Evolutionary conservation across 2,888 invertebrate genomes (phyloP).

Genomic region (Acanthoscelides obtectus): DNA sequence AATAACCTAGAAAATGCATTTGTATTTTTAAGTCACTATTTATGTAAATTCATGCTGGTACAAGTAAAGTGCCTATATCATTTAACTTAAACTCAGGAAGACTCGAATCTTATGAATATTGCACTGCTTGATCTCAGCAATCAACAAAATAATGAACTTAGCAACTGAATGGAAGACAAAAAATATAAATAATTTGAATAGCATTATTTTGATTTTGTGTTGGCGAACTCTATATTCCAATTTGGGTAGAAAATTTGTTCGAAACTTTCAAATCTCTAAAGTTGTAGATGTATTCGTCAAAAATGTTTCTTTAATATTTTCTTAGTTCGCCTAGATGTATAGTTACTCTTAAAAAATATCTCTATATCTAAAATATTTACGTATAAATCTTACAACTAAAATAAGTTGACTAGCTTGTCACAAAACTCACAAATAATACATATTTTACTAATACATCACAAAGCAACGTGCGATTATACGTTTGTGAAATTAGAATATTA

Average conservation of each 20-base stretch:
- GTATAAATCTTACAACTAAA: neutral
- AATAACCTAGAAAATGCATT: neutral
- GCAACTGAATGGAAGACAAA: too few species aligned
- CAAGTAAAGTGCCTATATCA: neutral
- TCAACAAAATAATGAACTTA: neutral
- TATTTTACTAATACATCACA: neutral
- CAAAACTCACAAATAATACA: neutral
- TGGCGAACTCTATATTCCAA: neutral
- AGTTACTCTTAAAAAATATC: neutral
- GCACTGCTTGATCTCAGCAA: neutral
- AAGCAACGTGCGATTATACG: neutral
- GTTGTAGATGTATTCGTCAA: too few species aligned
- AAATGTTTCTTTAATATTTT: too few species aligned
- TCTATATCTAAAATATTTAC: neutral
- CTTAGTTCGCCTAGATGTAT: neutral
- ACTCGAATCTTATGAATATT: neutral
- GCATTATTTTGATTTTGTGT: neutral
- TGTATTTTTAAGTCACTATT: neutral
- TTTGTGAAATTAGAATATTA: neutral
- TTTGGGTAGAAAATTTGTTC: neutral
- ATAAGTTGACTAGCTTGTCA: neutral
- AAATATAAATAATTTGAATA: neutral
- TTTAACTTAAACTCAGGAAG: neutral
- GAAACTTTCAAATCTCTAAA: too few species aligned
- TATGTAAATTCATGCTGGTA: neutral